Conservation (phyloP, 2,113 vertebrate species). For the Poeciliopsis retropinna region DNA sequence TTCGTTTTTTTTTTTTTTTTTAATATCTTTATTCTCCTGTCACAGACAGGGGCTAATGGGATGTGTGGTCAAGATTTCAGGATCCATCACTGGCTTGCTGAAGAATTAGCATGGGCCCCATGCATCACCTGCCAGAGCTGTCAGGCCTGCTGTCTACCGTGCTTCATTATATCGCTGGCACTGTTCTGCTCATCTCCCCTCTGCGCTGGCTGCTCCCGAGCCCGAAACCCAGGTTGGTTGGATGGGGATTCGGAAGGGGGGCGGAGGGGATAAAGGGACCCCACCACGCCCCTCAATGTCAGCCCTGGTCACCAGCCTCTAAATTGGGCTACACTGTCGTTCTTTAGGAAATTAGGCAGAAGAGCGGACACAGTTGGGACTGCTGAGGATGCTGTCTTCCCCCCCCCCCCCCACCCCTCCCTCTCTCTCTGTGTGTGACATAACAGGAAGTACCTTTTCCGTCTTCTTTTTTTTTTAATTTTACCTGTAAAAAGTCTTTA, state of each 20-base stretch:
- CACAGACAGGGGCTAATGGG: conserved; percentile 98
- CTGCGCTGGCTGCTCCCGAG: conserved; percentile 70
- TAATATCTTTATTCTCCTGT: conserved; percentile 91
- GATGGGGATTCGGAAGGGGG: conserved; percentile 8
- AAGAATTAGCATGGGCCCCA: conserved; percentile 94
- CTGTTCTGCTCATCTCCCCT: conserved; percentile 72
- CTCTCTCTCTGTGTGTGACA: conserved; percentile 33
- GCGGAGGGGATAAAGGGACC: conserved; percentile 68
- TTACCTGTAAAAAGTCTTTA: conserved; percentile 88
- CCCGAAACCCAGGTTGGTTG: conserved; percentile 65
- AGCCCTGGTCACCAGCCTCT: conserved; percentile 74
- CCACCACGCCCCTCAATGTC: conserved; percentile 87
- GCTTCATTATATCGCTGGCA: conserved; percentile 89
- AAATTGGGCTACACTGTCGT: conserved; percentile 77
- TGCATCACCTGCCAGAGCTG: conserved; percentile 98
- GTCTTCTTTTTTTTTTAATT: too few species aligned
- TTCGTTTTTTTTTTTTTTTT: conserved; percentile 63
- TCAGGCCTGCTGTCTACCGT: conserved; percentile 83
- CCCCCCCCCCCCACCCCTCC: conserved; percentile 12
- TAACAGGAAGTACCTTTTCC: conserved; percentile 63
- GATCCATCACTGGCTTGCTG: conserved; percentile 93
- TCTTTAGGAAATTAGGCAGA: conserved; percentile 84
- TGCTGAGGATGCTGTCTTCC: conserved; percentile 53
- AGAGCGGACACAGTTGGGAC: conserved; percentile 69
- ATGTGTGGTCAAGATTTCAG: conserved; percentile 98